Evolutionary conservation across 2,888 invertebrate species (phyloP).

Genomic region (Drosophila pegasa): DNA sequence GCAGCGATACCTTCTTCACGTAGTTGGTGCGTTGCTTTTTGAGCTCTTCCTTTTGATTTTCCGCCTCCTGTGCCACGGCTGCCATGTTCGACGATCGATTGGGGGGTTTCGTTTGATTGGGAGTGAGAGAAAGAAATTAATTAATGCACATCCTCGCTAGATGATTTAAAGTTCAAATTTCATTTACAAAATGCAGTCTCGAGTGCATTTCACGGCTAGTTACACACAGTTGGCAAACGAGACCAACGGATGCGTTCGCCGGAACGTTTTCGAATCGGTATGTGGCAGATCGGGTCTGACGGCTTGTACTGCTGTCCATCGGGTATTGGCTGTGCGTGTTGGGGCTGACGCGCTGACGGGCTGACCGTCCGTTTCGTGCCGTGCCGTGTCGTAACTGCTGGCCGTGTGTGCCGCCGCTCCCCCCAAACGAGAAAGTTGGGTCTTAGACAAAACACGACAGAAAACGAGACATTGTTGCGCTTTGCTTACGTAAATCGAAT

Average conservation of each 20-base stretch:
- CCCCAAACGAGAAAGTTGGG: constrained; percentile 50
- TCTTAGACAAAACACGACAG: constrained; percentile 56
- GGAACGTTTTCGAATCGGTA: constrained; percentile 50
- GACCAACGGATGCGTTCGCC: constrained; percentile 64
- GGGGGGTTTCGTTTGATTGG: constrained; percentile 17
- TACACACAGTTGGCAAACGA: constrained; percentile 49
- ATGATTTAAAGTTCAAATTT: constrained; percentile 69
- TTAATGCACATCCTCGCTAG: constrained; percentile 47
- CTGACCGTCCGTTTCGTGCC: constrained; percentile 49
- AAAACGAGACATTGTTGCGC: constrained; percentile 39
- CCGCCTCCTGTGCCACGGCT: constrained; percentile 93
- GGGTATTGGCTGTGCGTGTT: constrained; percentile 56
- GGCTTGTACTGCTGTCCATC: constrained; percentile 53
- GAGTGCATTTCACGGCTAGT: constrained; percentile 74
- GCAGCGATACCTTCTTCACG: constrained; percentile 89
- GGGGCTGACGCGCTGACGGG: constrained; percentile 38
- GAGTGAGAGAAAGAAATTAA: constrained; percentile 44
- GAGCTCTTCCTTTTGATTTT: constrained; percentile 92
- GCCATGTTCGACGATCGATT: constrained; percentile 48
- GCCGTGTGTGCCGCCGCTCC: constrained; percentile 37
- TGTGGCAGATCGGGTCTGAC: constrained; percentile 47
- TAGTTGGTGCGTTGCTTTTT: constrained; percentile 93
- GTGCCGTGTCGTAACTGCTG: constrained; percentile 47
- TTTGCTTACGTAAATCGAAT: constrained; percentile 33
- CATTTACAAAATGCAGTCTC: constrained; percentile 80